These are phyloP conservation scores for Hofmannophila pseudospretella DNA, from an alignment of 2,888 invertebrate species.

Conservation along the genomic window DNA sequence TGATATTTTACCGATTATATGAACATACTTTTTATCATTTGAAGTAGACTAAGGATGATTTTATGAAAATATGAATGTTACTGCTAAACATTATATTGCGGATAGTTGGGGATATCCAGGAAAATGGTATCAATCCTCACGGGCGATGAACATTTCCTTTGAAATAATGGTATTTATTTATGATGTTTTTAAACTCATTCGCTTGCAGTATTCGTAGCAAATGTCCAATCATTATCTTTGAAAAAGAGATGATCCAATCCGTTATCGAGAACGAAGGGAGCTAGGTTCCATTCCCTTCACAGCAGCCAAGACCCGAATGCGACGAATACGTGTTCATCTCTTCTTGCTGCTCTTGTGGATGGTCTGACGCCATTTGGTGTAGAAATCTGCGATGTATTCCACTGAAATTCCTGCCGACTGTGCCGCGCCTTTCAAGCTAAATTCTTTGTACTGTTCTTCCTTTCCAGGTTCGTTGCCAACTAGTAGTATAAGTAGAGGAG, in stretches of 20 bases:
- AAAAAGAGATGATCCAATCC: conserved; percentile 31
- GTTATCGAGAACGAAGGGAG: conserved; percentile 31
- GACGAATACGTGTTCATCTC: conserved; percentile 50
- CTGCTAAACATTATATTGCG: conserved; percentile 6
- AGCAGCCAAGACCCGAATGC: conserved; percentile 44
- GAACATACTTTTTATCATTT: conserved; percentile 1
- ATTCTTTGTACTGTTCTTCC: conserved; percentile 77
- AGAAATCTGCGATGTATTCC: conserved; percentile 89
- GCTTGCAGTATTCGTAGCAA: conserved; percentile 12
- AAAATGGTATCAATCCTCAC: neutral
- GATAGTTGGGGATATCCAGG: conserved; percentile 5
- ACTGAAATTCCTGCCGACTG: conserved; percentile 89
- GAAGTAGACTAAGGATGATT: conserved; percentile 1
- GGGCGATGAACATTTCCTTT: no score
- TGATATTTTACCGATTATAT: conserved; percentile 6
- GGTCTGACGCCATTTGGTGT: conserved; percentile 89
- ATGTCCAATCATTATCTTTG: conserved; percentile 23
- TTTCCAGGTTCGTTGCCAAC: conserved; percentile 77
- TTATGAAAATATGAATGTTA: conserved; percentile 5
- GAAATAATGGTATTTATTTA: neutral
- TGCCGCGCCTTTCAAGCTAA: conserved; percentile 87
- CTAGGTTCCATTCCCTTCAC: conserved; percentile 31
- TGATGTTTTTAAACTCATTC: conserved; percentile 3
- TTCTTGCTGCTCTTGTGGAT: conserved; percentile 68
- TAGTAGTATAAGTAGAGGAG: conserved; percentile 85